Evolutionary conservation across 2,113 vertebrate species (phyloP).

Genomic region (Reinhardtius hippoglossoides): DNA sequence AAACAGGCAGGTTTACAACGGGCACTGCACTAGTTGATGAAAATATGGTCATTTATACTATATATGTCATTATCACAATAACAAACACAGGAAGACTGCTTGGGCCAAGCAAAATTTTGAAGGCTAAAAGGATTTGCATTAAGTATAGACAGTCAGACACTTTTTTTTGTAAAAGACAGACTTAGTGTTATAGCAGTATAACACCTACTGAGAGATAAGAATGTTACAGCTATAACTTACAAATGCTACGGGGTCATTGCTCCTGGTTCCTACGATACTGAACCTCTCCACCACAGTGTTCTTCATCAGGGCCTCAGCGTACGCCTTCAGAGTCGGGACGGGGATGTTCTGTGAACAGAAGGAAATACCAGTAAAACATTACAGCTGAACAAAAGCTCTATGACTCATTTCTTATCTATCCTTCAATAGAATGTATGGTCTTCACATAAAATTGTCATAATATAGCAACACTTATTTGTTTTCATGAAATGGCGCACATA

Average conservation of each 20-base stretch:
- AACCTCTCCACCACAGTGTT: constrained; percentile 93
- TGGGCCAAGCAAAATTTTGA: no score
- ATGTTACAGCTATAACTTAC: constrained; percentile 81
- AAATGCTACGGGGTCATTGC: constrained; percentile 94
- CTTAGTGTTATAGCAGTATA: no score
- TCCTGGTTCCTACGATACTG: constrained; percentile 95
- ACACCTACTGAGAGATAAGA: background rate
- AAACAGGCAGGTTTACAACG: no score
- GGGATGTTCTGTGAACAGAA: constrained; percentile 90
- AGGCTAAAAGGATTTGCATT: no score
- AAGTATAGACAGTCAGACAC: no score
- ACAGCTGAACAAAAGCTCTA: background rate
- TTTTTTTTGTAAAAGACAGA: no score
- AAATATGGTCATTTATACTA: no score
- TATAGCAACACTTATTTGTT: background rate
- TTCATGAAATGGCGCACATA: no score
- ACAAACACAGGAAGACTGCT: no score
- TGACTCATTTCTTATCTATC: background rate
- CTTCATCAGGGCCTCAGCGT: constrained; percentile 90
- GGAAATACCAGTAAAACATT: constrained; percentile 4
- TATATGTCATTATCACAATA: no score
- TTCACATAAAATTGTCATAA: background rate
- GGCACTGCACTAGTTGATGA: no score
- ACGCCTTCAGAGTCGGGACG: constrained; percentile 90
- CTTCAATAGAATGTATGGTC: background rate